Base-by-base conservation (phyloP, 2,888 invertebrate genomes). In the Drosophila aldrichi region DNA sequence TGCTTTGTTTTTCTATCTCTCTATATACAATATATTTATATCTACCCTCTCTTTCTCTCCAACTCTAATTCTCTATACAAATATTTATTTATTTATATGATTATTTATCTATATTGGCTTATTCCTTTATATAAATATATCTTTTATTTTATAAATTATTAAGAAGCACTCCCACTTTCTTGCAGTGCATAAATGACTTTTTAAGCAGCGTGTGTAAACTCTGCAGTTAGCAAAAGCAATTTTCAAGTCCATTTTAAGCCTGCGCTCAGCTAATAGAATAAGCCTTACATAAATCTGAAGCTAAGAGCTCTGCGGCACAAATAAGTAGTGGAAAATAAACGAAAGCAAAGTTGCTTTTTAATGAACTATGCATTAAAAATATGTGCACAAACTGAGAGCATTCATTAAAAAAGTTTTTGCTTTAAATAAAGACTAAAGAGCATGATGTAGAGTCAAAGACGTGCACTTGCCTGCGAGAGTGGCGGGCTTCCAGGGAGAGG, bases 321-420 rank as follows among this genome's bases (percentile, higher is more conserved):
- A 22, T 20, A 16, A 55, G 60, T 75, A 81, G 62, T 54, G 14
- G 44, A 64, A 77, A 81, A 62, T 57, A 64, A 56, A 51, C 54
- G 48, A 68, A 25, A 25, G 62, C 44, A 67, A 85, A 86, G 86
- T 88, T 81, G 86, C 75, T 75, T 86, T 86, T 86, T 86, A 86
- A 86, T 86, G 90, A 86, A 86, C 82, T 86, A 70, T 80, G 82
- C 82, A 89, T 82, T 82, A 86, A 85, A 90, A 90, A 90, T 90
- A 83, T 90, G 81, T 83, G 77, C 81, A 65, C 73, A 82, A 88
- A 87, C 88, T 88, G 77, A 88, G 87, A 88, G 90, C 87, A 87
- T 90, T 87, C 87, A 87, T 87, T 90, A 90, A 86, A 88, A 86
- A 87, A 90, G 82, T 87, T 87, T 84, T 51, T 70, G 70, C 83